Conservation (phyloP, 2,888 invertebrate species). For the Oscheius sp. region DNA sequence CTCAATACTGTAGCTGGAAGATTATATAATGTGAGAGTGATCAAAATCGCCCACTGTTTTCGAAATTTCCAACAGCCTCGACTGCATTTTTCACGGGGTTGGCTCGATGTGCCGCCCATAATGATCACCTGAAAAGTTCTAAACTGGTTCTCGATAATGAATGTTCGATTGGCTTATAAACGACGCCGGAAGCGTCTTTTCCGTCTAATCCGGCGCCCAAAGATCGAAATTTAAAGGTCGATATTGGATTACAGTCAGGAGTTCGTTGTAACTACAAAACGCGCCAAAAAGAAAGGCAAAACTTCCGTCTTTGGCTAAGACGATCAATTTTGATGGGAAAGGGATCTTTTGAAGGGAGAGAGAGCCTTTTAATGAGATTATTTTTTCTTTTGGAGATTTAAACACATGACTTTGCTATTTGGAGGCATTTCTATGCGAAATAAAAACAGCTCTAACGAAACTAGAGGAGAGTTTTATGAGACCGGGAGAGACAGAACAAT, state of each 20-base stretch:
- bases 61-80: conserved; percentile 30
- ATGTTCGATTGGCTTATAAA: too few species aligned
- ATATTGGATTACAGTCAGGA: too few species aligned
- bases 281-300: too few species aligned
- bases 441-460: too few species aligned
- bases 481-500: not conserved
- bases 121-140: conserved; percentile 23
- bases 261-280: too few species aligned
- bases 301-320: too few species aligned
- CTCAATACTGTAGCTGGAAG: conserved; percentile 24
- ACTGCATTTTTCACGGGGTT: conserved; percentile 20
- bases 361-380: too few species aligned
- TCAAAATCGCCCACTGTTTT: conserved; percentile 22
- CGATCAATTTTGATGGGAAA: not conserved
- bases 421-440: too few species aligned
- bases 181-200: not conserved
- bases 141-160: not conserved
- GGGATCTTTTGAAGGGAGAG: not conserved
- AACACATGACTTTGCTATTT: too few species aligned
- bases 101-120: conserved; percentile 27
- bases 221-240: too few species aligned
- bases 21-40: too few species aligned
- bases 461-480: not conserved
- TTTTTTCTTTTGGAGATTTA: too few species aligned
- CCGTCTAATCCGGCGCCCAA: not conserved